Evolutionary conservation across 1,140 invertebrate genomes (phyloP).

Genomic region (Papilio polyxenes): DNA sequence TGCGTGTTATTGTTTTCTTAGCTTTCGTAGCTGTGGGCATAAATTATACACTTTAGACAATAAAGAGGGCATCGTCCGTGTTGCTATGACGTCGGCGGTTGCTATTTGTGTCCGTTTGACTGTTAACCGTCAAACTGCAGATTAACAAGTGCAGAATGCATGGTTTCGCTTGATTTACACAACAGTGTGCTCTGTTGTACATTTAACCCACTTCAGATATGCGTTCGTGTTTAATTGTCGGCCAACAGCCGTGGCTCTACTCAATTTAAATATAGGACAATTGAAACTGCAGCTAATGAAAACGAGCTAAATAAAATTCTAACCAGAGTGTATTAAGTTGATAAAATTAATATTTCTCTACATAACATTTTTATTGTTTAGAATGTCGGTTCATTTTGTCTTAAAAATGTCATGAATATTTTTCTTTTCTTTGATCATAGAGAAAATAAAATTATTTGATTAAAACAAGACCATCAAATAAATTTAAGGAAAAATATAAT

Average conservation of each 20-base stretch:
- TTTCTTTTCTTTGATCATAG: neutral
- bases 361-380: neutral
- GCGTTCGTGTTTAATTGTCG: slow-evolving; percentile 25
- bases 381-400: neutral
- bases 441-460: neutral
- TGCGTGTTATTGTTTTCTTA: slow-evolving; percentile 37
- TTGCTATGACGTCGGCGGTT: slow-evolving; percentile 60
- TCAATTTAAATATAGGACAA: slow-evolving; percentile 35
- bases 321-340: neutral
- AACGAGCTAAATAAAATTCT: neutral
- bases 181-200: slow-evolving; percentile 43
- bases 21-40: slow-evolving; percentile 37
- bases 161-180: slow-evolving; percentile 57
- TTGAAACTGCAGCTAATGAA: slow-evolving; percentile 21
- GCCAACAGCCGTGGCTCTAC: slow-evolving; percentile 12
- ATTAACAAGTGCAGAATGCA: slow-evolving; percentile 59
- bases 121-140: slow-evolving; percentile 69
- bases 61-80: slow-evolving; percentile 63
- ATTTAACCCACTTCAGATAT: slow-evolving; percentile 41
- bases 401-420: neutral
- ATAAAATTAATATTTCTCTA: slow-evolving; percentile 36
- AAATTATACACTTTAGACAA: slow-evolving; percentile 45
- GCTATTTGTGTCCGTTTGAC: slow-evolving; percentile 67
- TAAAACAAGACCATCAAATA: neutral
- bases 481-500: slow-evolving; percentile 22